Base-by-base conservation (phyloP, 2,888 invertebrate species). In the Scaeva pyrastri region DNA sequence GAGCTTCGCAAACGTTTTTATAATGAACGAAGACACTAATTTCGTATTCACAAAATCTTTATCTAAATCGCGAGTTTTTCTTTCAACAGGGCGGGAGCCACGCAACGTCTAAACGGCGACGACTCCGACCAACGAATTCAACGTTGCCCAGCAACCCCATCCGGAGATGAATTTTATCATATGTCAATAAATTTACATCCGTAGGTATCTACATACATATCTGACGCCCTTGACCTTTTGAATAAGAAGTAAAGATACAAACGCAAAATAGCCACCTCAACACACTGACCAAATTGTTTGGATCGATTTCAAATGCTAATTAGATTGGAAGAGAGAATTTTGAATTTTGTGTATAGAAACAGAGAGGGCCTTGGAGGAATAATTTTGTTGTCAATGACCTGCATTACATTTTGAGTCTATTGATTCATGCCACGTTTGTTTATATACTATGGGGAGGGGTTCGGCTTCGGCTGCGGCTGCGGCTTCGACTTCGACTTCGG, bases 351-450 rank as follows among this genome's bases (percentile, higher is more conserved):
- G 11, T 41, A 43, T 41, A 5, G 7, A 56, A 3, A 11, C 39
- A 43, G 45, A 31, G 48, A 26, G 48, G 62, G 16, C 55, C 45
- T 71, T 71, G 50, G 52, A 23, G 36, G 81, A 81, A 85, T 85
- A 85, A 85, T 85, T 81, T 73, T 41, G 62, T 73, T 85, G 85
- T 81, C 85, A 85, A 76, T 81, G 85, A 85, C 85, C 85, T 81
- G 85, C 80, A 76, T 80, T 80, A 75, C 41, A 68, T 68, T 72
- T 74, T 56, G 39, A 36, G 36, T 39, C 36, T 80, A 72, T 73
- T 60, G 76, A 76, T 85, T 85, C 72, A 80, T 45, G 66, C 68
- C 76, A 85, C 80, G 85, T 85, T 76, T 50, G 55, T 56, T 72
- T 64, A 41, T 64, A 52, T 52, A 48, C 8, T 19, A 19, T 10